phyloP scores from a whole-genome alignment of 1,140 invertebrate species.

The Lepidurus apus region DNA sequence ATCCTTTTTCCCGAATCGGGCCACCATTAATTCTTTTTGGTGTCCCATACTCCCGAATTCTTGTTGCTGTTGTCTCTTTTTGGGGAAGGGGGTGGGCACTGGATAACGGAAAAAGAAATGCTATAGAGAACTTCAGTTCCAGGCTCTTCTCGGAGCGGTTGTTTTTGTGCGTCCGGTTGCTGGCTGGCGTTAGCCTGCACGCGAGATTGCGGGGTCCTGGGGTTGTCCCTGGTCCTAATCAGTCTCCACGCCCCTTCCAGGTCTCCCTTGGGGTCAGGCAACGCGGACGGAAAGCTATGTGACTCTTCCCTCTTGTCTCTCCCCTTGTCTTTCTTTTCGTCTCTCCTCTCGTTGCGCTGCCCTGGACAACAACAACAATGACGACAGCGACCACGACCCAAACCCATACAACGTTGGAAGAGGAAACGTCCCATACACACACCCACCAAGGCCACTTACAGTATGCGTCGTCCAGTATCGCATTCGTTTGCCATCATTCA shows the following conservation, averaged over 20 bases:
- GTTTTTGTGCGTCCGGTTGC: constrained; percentile 20
- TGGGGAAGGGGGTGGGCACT: too few relatives aligned
- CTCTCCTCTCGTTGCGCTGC: background rate
- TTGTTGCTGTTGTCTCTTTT: too few relatives aligned
- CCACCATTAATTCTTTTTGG: too few relatives aligned
- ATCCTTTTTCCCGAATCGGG: too few relatives aligned
- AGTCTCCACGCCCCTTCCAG: constrained; percentile 20
- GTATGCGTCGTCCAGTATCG: background rate
- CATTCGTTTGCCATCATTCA: constrained; percentile 19
- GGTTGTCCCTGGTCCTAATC: constrained; percentile 20
- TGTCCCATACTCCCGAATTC: too few relatives aligned
- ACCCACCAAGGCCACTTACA: background rate
- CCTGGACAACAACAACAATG: background rate
- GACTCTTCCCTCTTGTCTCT: background rate
- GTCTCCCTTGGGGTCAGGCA: constrained; percentile 16
- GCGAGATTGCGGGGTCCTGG: constrained; percentile 19
- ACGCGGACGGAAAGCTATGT: constrained; percentile 1
- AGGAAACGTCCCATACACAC: background rate
- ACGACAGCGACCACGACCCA: background rate
- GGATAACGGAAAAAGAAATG: too few relatives aligned
- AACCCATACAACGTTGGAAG: background rate
- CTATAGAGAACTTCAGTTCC: background rate
- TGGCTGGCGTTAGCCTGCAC: constrained; percentile 9
- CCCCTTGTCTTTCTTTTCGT: background rate
- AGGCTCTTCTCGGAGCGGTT: constrained; percentile 1